phyloP scores from a whole-genome alignment of 2,888 invertebrate genomes.

The Netelia inedita region DNA sequence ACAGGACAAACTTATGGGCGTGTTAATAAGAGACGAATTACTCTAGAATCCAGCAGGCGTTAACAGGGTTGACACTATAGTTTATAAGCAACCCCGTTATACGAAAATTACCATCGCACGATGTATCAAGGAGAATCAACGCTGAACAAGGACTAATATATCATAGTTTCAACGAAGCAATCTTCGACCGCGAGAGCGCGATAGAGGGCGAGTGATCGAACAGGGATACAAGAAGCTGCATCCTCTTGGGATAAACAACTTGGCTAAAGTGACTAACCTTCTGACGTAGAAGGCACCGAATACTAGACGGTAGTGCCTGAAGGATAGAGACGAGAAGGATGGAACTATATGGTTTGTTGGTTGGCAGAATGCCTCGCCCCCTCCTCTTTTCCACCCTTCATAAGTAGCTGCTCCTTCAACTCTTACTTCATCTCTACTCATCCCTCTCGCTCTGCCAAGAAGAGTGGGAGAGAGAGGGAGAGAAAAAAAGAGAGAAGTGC shows the following conservation, averaged over 20 bases:
- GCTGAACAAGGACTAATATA: background rate
- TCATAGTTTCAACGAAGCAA: background rate
- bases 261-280: slow-evolving; percentile 49
- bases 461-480: too few relatives aligned
- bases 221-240: background rate
- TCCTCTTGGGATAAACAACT: slow-evolving; percentile 58
- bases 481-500: slow-evolving; percentile 47
- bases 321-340: slow-evolving; percentile 52
- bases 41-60: too few relatives aligned
- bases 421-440: slow-evolving; percentile 9
- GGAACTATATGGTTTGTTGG: slow-evolving; percentile 55
- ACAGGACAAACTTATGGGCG: too few relatives aligned
- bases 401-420: slow-evolving; percentile 1
- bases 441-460: background rate
- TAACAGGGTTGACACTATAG: too few relatives aligned
- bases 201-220: too few relatives aligned
- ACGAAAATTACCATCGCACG: too few relatives aligned
- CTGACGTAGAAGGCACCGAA: slow-evolving; percentile 34
- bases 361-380: slow-evolving; percentile 58
- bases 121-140: too few relatives aligned
- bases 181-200: too few relatives aligned
- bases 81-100: too few relatives aligned
- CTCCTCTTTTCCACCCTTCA: background rate
- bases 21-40: too few relatives aligned
- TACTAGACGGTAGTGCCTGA: slow-evolving; percentile 38